phyloP scores from a whole-genome alignment of 2,113 vertebrate species.

The Osmerus eperlanus region DNA sequence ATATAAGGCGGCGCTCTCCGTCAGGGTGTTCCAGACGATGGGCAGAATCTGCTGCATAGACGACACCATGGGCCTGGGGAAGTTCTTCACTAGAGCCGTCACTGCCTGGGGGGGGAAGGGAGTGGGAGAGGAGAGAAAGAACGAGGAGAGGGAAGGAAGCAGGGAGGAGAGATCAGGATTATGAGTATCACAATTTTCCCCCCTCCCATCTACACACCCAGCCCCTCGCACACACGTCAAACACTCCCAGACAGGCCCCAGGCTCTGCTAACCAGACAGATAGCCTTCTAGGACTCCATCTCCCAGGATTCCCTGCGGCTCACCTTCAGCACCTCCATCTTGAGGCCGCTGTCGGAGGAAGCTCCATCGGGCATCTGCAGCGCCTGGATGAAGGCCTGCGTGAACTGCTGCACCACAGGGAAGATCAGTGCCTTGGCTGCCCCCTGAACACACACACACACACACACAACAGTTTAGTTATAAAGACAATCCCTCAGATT shows the following conservation, averaged over 20 bases:
- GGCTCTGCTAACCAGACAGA: no score
- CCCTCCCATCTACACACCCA: no score
- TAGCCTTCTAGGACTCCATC: not conserved
- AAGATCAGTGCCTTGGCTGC: slow-evolving; percentile 94
- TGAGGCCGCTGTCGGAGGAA: slow-evolving; percentile 92
- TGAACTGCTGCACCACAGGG: slow-evolving; percentile 97
- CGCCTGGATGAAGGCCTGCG: slow-evolving; percentile 93
- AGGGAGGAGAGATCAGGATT: not conserved
- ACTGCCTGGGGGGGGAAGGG: slow-evolving; percentile 76
- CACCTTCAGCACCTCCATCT: slow-evolving; percentile 98
- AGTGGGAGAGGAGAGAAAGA: no score
- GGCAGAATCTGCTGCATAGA: slow-evolving; percentile 98
- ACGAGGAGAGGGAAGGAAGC: not conserved
- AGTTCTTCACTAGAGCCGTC: slow-evolving; percentile 96
- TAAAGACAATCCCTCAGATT: not conserved
- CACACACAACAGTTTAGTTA: not conserved
- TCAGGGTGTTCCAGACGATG: slow-evolving; percentile 97
- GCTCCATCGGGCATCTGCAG: slow-evolving; percentile 93
- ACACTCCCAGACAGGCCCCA: no score
- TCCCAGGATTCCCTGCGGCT: slow-evolving; percentile 4
- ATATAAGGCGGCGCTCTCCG: slow-evolving; percentile 98
- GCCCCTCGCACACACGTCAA: no score
- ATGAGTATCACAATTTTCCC: not conserved
- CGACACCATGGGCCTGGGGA: slow-evolving; percentile 95
- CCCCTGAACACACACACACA: slow-evolving; percentile 70